Evolutionary conservation across 1,140 invertebrate genomes (phyloP).

Genomic region (Yoshiicerus persimilis): DNA sequence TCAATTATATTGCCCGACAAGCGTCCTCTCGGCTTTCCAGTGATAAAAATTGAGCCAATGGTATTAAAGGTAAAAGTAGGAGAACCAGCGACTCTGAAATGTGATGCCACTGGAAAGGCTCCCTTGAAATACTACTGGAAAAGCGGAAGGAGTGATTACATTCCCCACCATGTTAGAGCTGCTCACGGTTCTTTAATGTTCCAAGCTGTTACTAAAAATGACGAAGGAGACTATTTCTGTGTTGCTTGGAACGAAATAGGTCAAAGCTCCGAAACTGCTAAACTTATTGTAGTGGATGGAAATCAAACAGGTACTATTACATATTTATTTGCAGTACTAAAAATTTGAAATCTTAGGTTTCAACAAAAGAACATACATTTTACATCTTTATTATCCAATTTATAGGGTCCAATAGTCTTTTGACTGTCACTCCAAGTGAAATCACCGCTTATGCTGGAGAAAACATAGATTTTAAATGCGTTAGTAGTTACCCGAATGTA

Average conservation of each 20-base stretch:
- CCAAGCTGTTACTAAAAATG: background rate
- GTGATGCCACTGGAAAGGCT: slow-evolving; percentile 61
- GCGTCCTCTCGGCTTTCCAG: background rate
- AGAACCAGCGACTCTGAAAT: slow-evolving; percentile 73
- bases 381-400: background rate
- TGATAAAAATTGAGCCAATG: slow-evolving; percentile 63
- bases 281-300: background rate
- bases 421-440: background rate
- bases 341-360: too few species aligned
- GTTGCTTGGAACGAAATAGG: slow-evolving; percentile 37
- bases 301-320: background rate
- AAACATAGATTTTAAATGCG: slow-evolving; percentile 32
- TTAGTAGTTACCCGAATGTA: background rate
- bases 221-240: slow-evolving; percentile 32
- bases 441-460: background rate
- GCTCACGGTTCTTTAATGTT: slow-evolving; percentile 46
- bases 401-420: background rate
- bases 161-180: slow-evolving; percentile 17
- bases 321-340: background rate
- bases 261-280: background rate
- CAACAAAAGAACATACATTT: too few species aligned
- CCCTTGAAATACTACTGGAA: slow-evolving; percentile 57
- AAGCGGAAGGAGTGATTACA: slow-evolving; percentile 7
- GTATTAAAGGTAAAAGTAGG: slow-evolving; percentile 77
- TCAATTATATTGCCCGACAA: background rate